A percentile compares a stretch with the other conserved stretches of the same genome.
These are phyloP conservation scores for Drosophila borealis DNA, from an alignment of 2,888 invertebrate genomes.

Conservation along the genomic window DNA sequence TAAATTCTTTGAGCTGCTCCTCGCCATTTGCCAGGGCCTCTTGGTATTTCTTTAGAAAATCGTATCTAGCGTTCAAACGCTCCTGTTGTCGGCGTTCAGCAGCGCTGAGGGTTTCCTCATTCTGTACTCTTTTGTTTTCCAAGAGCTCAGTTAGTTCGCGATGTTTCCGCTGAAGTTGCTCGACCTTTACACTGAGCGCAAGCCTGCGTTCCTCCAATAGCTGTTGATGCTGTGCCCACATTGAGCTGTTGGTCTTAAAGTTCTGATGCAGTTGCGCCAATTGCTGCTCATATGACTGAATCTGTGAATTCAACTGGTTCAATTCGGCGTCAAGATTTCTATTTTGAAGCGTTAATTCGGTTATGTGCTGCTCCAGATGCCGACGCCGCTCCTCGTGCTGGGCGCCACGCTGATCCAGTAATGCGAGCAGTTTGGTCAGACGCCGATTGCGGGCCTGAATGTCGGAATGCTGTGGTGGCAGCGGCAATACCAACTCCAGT, in stretches of 20 bases:
- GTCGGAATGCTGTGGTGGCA: slow-evolving; percentile 34
- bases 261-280: slow-evolving; percentile 35
- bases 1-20: slow-evolving; percentile 23
- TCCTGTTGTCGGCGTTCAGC: slow-evolving; percentile 56
- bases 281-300: slow-evolving; percentile 32
- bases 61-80: slow-evolving; percentile 11
- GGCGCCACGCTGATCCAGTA: slow-evolving; percentile 21
- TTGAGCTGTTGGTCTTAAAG: slow-evolving; percentile 23
- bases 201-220: slow-evolving; percentile 31
- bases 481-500: slow-evolving; percentile 61
- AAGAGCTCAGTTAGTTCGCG: slow-evolving; percentile 18
- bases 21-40: slow-evolving; percentile 21
- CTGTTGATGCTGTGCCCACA: slow-evolving; percentile 27
- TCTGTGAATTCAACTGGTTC: slow-evolving; percentile 15
- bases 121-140: slow-evolving; percentile 22
- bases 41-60: slow-evolving; percentile 16
- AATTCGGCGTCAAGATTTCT: slow-evolving; percentile 18
- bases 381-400: slow-evolving; percentile 36
- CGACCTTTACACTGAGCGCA: slow-evolving; percentile 17
- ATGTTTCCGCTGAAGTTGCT: slow-evolving; percentile 23
- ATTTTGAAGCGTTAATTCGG: slow-evolving; percentile 18
- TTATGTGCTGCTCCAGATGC: slow-evolving; percentile 34
- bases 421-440: slow-evolving; percentile 27
- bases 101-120: slow-evolving; percentile 47
- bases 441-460: slow-evolving; percentile 26